Evolutionary conservation across 2,797 vertebrate genomes (phyloP).

Genomic region (Gastrophryne carolinensis): DNA sequence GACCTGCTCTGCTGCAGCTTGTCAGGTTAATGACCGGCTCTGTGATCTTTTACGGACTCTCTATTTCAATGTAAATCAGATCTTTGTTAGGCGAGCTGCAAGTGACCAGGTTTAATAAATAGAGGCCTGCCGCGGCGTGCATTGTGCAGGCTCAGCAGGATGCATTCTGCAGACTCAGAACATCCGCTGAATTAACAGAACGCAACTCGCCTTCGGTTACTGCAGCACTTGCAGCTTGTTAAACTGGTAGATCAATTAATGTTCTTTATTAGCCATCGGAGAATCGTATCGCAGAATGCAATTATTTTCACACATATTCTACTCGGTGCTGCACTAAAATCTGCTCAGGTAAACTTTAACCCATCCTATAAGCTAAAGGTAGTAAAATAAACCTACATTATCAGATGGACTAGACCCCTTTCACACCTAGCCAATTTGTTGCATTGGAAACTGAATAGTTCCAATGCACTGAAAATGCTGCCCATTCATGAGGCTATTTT

Average conservation of each 20-base stretch:
- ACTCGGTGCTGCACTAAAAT: too few species aligned
- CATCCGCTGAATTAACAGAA: not conserved
- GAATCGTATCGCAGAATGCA: not conserved
- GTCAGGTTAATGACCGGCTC: not conserved
- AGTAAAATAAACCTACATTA: too few species aligned
- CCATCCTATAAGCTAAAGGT: too few species aligned
- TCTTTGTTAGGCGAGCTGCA: not conserved
- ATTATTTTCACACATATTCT: too few species aligned
- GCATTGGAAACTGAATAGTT: too few species aligned
- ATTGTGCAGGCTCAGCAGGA: constrained; percentile 17
- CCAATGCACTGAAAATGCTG: too few species aligned
- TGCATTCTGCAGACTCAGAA: constrained; percentile 22
- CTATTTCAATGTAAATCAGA: constrained; percentile 18
- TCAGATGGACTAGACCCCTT: too few species aligned
- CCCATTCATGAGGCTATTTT: too few species aligned
- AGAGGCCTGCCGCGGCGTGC: not conserved
- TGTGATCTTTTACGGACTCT: constrained; percentile 1
- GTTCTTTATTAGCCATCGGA: not conserved
- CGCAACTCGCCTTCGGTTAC: not conserved
- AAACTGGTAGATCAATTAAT: not conserved
- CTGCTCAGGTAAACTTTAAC: too few species aligned
- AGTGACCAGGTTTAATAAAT: constrained; percentile 8
- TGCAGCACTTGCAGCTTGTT: constrained; percentile 15
- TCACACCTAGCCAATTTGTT: too few species aligned
- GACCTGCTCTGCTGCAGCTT: not conserved